Base-by-base conservation (phyloP, 2,888 invertebrate species). In the Hyposoter didymator region DNA sequence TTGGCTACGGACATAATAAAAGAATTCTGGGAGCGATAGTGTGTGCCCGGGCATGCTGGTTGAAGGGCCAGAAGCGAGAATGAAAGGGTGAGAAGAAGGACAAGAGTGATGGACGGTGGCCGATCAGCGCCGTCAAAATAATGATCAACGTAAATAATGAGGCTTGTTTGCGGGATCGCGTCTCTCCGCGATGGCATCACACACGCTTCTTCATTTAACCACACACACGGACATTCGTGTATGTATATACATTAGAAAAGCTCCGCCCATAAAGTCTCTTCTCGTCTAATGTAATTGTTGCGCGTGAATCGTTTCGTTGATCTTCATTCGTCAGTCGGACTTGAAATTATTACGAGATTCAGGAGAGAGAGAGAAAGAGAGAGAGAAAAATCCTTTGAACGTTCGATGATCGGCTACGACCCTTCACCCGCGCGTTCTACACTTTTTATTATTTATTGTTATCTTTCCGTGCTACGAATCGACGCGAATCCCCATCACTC, bases 101-200 rank as follows among this genome's bases (percentile, higher is more conserved):
- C 59, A 82, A 90, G 90, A 90, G 91, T 92, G 92, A 92, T 92
- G 92, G 92, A 92, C 92, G 92, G 91, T 92, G 92, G 90, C 91
- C 92, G 92, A 92, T 92, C 92, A 92, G 90, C 91, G 90, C 91
- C 92, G 92, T 92, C 92, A 92, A 91, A 92, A 92, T 92, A 92
- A 92, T 92, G 91, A 92, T 92, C 91, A 90, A 90, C 92, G 91
- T 92, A 92, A 92, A 92, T 92, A 91, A 92, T 92, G 91, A 91
- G 90, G 86, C 90, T 89, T 89, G 89, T 90, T 90, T 88, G 86
- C 88, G 83, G 86, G 72, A 78, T 49, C 64, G 72, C 84, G 49
- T 45, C 59, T 47, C 76, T 67, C 39, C 1, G 8, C 39, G 47
- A 70, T 82, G 73, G 75, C 69, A 87, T 84, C 76, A 74, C 79